Base-by-base conservation (phyloP, 2,888 invertebrate species). In the Protonemura montana region DNA sequence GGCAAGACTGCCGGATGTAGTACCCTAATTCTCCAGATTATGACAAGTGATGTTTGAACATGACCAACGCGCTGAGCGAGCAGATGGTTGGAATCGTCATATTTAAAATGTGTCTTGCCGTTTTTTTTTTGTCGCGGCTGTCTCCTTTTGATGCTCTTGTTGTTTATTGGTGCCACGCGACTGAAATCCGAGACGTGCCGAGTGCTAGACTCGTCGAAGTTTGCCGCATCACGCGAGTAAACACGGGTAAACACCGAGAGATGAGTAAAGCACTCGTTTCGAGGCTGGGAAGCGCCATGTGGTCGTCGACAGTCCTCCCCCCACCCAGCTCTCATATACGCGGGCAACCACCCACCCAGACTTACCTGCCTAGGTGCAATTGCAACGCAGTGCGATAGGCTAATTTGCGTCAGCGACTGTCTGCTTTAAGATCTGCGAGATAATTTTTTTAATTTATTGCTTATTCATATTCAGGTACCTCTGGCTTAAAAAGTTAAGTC, bases 101-200 rank as follows among this genome's bases (percentile, higher is more conserved):
- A 59, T 59, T 59, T 59, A 59, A 59, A 10, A 59, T 59, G 16
- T 59, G 16, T 59, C 59, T 59, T 59, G 59, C 59, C 16, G 59
- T 59, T 59, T 59, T 41, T 41, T 41, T 41, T 21, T 59, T 21
- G 59, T 59, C 59, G 59, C 59, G 59, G 59, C 59, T 59, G 59
- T 59, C 59, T 10, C 21, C 59, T 59, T 59, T 59, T 59, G 59
- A 59, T 59, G 59, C 59, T 59, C 59, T 59, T 59, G 59, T 59
- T 59, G 59, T 59, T 59, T 59, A 59, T 59, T 59, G 59, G 59
- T 59, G 59, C 59, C 59, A 59, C 59, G 59, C 59, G 59, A 59
- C 59, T 59, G 59, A 7, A 59, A 59, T 59, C 2, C 1, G 59
- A 59, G 59, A 21, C 59, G 59, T 59, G 16, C 59, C 3, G 16